Evolutionary conservation across 2,797 vertebrate species (phyloP), one percentile per base, ranked within the genome.

Genomic region (Hypotaenidia philippensis): DNA sequence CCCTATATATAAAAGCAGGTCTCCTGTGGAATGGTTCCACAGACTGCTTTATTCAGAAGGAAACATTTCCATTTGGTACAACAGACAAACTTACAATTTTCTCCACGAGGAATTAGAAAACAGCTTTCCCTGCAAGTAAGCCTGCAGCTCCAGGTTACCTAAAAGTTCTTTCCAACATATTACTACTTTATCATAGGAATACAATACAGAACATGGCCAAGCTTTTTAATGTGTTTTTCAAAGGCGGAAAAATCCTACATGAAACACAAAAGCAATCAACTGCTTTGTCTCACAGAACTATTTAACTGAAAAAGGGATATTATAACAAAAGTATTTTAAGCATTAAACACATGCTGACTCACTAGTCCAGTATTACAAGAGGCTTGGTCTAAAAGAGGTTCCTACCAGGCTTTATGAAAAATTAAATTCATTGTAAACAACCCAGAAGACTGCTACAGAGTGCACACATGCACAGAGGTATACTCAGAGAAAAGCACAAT

Each of bases 361-460:
- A 27, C 61, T 40, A 52, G 41, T 38, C 36, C 25, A 22, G 15
- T 31, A 41, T 1, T 40, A 8, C 31, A 82, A 63, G 31, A 72
- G 27, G n/a, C 27, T 44, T 66, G 5, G 29, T 59, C 59, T 38
- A 78, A 71, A 91, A 50, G 6, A 40, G 34, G 40, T 23, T 90
- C 49, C 44, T 50, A 68, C 4, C 1, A 0, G 49, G 25, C 27
- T 57, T 76, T 64, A 80, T 12, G 26, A 60, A 16, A 75, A 52
- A 38, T 71, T 57, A 36, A 71, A 90, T 82, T 63, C 61, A 75
- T 12, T 53, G 19, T 11, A 72, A 80, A 41, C 59, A 82, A 89
- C 21, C 12, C 55, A 72, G 79, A 65, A 0, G 0, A 80, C n/a
- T 47, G 18, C 8, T 7, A 52, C 6, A 45, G 11, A 57, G 23